Percentiles rank a stretch among this genome's conserved stretches.
Conservation (phyloP, 2,113 vertebrate species). For the Falcunculus frontatus region DNA sequence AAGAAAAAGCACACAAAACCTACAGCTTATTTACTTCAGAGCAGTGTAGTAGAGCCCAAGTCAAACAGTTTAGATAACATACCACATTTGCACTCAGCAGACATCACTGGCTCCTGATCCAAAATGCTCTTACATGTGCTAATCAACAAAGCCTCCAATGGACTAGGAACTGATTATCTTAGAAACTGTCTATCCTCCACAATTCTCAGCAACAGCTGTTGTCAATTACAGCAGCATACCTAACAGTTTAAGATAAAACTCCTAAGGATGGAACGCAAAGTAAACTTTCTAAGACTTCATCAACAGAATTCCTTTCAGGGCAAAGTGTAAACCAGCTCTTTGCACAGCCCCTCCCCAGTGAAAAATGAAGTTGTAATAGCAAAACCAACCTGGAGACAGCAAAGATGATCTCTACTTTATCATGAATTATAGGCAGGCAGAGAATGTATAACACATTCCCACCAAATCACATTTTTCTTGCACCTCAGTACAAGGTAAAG, state of each 20-base stretch:
- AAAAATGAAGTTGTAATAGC: background rate
- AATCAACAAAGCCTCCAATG: constrained; percentile 57
- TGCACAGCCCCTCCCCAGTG: background rate
- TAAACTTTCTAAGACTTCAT: constrained; percentile 6
- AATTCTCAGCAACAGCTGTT: constrained; percentile 58
- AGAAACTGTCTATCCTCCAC: constrained; percentile 23
- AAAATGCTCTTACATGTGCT: constrained; percentile 15
- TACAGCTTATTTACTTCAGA: background rate
- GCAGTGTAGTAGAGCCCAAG: background rate
- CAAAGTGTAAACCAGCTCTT: background rate
- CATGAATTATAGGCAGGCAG: background rate
- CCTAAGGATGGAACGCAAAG: background rate
- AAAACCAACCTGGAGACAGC: background rate
- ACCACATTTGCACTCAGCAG: constrained; percentile 23
- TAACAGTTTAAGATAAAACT: constrained; percentile 39
- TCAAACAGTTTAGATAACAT: background rate
- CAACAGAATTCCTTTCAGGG: constrained; percentile 20
- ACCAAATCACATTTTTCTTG: background rate
- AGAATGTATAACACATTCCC: background rate
- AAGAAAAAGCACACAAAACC: background rate
- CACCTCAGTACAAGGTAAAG: background rate
- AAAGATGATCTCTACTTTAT: background rate
- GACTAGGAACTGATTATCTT: constrained; percentile 40
- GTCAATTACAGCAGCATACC: constrained; percentile 51
- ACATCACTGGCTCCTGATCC: constrained; percentile 28